phyloP scores from a whole-genome alignment of 92 coral and sea anemone genomes.

The Porites cylindrica region DNA sequence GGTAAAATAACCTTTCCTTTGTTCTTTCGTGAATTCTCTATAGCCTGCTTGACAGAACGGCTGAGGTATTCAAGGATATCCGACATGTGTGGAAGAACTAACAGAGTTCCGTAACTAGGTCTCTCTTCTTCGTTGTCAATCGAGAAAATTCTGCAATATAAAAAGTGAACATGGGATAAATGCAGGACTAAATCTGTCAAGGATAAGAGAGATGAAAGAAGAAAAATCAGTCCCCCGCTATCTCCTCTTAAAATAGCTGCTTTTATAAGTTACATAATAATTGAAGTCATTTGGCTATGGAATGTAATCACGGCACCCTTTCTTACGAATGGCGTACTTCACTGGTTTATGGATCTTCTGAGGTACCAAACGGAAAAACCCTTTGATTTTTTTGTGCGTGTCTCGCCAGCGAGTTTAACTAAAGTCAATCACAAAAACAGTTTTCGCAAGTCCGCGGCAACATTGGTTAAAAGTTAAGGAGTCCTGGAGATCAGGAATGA shows the following conservation, averaged over 20 bases:
- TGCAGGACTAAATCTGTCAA: neutral
- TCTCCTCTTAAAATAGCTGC: neutral
- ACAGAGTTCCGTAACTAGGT: slow-evolving; percentile 60
- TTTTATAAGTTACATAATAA: neutral
- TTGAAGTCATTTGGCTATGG: no score
- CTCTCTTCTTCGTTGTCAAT: neutral
- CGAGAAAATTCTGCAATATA: slow-evolving; percentile 6
- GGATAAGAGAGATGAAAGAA: neutral
- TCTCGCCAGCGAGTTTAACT: neutral
- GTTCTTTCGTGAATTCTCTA: slow-evolving; percentile 64
- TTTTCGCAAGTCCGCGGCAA: no score
- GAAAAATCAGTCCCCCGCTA: neutral
- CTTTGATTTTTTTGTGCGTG: neutral
- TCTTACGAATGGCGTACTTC: no score
- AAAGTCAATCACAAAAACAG: no score
- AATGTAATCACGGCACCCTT: no score
- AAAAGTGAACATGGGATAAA: neutral
- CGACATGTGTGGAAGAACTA: slow-evolving; percentile 81
- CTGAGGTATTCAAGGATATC: slow-evolving; percentile 78
- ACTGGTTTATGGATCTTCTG: no score
- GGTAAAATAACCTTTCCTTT: slow-evolving; percentile 76
- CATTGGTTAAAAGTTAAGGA: no score
- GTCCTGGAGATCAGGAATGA: no score
- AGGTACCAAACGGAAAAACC: no score
- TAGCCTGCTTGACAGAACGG: slow-evolving; percentile 69